Conservation (phyloP, 2,888 invertebrate genomes). For the Branchinecta sandiegonensis region DNA sequence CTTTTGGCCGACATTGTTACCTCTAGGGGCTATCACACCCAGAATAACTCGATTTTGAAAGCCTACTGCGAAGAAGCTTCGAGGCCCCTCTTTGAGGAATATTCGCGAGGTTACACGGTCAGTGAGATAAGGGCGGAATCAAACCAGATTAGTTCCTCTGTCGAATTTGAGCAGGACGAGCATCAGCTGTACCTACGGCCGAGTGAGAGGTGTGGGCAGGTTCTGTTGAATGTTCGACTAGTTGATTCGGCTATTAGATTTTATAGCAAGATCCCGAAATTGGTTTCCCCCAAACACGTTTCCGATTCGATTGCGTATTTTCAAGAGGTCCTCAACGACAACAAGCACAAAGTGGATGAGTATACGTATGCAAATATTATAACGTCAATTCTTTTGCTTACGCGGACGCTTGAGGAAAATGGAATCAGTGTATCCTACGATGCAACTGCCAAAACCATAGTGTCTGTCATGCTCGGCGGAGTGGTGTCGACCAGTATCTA, state of each 20-base stretch:
- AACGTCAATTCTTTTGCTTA: constrained; percentile 1
- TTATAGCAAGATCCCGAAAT: background rate
- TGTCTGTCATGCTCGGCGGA: background rate
- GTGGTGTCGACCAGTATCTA: background rate
- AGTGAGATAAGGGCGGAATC: background rate
- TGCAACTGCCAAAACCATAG: background rate
- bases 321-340: constrained; percentile 5
- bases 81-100: background rate
- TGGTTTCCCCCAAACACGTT: constrained; percentile 4
- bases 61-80: background rate
- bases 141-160: too few species aligned
- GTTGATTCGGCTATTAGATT: constrained; percentile 10
- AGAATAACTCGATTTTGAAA: background rate
- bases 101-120: background rate
- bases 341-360: background rate
- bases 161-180: background rate
- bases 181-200: background rate
- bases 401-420: background rate
- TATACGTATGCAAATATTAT: constrained; percentile 1
- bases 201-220: background rate
- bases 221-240: background rate
- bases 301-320: constrained; percentile 5
- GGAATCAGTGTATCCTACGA: background rate
- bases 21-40: background rate
- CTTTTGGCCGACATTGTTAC: constrained; percentile 10